A percentile compares a stretch with the other conserved stretches of the same genome.
phyloP scores from a whole-genome alignment of 2,113 vertebrate genomes.

The Trichechus manatus region DNA sequence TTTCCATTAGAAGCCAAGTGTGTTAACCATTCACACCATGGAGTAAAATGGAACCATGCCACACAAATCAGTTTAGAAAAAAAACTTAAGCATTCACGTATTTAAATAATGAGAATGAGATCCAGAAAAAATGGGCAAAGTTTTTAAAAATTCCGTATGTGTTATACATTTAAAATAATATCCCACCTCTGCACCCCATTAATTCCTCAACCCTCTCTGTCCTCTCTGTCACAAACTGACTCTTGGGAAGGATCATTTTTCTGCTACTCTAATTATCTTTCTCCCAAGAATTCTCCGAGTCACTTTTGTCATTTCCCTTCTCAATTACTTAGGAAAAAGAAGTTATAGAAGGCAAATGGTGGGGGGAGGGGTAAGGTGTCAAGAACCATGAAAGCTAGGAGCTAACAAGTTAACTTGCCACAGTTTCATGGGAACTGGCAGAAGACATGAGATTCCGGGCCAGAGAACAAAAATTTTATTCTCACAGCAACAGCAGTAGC shows the following conservation, averaged over 20 bases:
- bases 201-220: neutral
- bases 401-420: neutral
- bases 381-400: neutral
- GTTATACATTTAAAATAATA: neutral
- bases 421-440: neutral
- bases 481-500: neutral
- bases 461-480: neutral
- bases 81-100: neutral
- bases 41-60: neutral
- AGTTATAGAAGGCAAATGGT: neutral
- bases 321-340: neutral
- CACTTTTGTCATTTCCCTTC: neutral
- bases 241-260: neutral
- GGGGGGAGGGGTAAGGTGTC: neutral
- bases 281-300: neutral
- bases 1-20: neutral
- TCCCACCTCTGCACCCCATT: neutral
- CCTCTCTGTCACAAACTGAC: neutral
- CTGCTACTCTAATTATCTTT: neutral
- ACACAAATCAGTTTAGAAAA: conserved; percentile 24
- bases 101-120: neutral
- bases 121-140: neutral
- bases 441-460: neutral
- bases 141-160: neutral
- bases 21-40: neutral